phyloP scores from a whole-genome alignment of 2,888 invertebrate genomes.

The Yponomeuta malinellus region DNA sequence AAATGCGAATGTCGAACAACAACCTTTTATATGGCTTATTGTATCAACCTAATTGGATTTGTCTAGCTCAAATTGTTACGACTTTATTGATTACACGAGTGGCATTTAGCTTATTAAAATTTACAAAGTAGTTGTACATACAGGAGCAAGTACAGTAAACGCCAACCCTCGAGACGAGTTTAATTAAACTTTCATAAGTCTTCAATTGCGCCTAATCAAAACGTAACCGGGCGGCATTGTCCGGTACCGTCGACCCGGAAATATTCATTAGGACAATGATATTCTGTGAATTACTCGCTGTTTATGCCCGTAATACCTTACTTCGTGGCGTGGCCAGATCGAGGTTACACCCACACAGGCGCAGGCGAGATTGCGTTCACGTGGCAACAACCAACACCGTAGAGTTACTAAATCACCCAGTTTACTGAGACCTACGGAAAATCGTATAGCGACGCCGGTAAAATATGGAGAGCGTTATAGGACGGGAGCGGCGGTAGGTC shows the following conservation, averaged over 20 bases:
- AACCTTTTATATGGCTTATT: too few species aligned
- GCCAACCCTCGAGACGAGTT: background rate
- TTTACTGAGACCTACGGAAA: conserved; percentile 38
- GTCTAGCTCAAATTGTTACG: background rate
- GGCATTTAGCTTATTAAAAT: background rate
- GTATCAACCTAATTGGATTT: background rate
- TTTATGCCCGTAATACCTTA: conserved; percentile 66
- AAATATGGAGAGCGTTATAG: background rate
- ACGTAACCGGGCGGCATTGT: background rate
- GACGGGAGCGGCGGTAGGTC: conserved; percentile 10
- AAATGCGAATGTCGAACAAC: too few species aligned
- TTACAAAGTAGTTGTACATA: background rate
- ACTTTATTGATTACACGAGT: background rate
- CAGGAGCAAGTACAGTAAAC: background rate
- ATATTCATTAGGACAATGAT: conserved; percentile 71
- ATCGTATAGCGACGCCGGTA: conserved; percentile 32
- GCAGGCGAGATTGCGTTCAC: conserved; percentile 47
- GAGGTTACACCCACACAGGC: conserved; percentile 67
- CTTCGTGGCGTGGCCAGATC: conserved; percentile 66
- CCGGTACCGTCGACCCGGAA: conserved; percentile 26
- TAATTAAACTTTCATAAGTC: conserved; percentile 2
- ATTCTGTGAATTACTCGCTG: conserved; percentile 70
- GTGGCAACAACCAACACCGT: conserved; percentile 68
- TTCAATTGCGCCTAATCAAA: background rate
- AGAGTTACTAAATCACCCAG: conserved; percentile 46